Evolutionary conservation across 1,140 invertebrate species (phyloP).

Genomic region (Melanaphis sacchari): DNA sequence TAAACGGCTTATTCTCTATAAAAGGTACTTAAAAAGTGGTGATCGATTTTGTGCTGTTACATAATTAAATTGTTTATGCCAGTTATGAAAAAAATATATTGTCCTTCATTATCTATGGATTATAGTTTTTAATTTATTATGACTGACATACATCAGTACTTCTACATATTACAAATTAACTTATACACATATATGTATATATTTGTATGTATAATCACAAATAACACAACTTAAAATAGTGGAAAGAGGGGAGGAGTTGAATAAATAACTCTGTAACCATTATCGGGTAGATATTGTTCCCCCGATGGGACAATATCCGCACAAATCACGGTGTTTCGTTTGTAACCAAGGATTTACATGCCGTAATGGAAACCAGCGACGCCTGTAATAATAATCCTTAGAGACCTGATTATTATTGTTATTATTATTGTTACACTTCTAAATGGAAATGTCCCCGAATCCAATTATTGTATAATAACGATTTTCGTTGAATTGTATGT

Average conservation of each 20-base stretch:
- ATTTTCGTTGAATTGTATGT: constrained; percentile 41
- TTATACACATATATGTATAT: not conserved
- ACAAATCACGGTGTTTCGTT: constrained; percentile 30
- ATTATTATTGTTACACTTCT: constrained; percentile 55
- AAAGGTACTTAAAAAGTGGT: not conserved
- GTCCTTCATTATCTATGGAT: not conserved
- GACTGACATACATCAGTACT: not conserved
- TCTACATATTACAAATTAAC: not conserved
- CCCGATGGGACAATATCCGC: constrained; percentile 25
- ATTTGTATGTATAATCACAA: not conserved
- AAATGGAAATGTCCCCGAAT: constrained; percentile 56
- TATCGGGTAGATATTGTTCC: constrained; percentile 35
- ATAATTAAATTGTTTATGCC: not conserved
- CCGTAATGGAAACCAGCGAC: constrained; percentile 50
- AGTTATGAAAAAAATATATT: not conserved
- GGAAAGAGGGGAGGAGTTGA: constrained; percentile 1
- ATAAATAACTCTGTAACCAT: constrained; percentile 41
- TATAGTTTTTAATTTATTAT: not conserved
- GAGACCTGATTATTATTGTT: constrained; percentile 55
- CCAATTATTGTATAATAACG: constrained; percentile 55
- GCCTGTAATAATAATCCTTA: constrained; percentile 45
- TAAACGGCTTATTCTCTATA: not conserved
- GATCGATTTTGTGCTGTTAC: not conserved
- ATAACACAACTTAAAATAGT: not conserved
- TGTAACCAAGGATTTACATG: constrained; percentile 47